phyloP scores from a whole-genome alignment of 1,140 invertebrate genomes.

The Drosophila punjabiensis region DNA sequence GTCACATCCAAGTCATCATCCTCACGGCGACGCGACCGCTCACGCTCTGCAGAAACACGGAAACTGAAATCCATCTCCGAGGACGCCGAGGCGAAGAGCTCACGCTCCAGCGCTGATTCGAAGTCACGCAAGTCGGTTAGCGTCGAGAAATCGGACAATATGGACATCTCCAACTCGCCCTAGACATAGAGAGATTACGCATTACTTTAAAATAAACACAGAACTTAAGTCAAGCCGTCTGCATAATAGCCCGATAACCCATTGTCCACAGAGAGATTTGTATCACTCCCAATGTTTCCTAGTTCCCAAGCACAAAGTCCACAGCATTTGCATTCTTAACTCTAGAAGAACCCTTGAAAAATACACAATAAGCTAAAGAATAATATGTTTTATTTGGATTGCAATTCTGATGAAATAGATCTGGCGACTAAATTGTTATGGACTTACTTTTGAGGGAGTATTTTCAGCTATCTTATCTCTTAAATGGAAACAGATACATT shows the following conservation, averaged over 20 bases:
- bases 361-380: conserved; percentile 23
- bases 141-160: conserved; percentile 87
- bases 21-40: conserved; percentile 68
- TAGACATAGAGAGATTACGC: conserved; percentile 42
- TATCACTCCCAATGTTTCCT: conserved; percentile 17
- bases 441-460: neutral
- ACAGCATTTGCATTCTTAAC: conserved; percentile 34
- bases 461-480: neutral
- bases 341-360: conserved; percentile 27
- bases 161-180: conserved; percentile 87
- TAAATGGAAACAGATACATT: neutral
- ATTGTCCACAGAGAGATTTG: conserved; percentile 20
- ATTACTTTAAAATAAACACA: conserved; percentile 42
- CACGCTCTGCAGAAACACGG: conserved; percentile 70
- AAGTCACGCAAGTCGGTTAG: conserved; percentile 81
- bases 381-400: conserved; percentile 2
- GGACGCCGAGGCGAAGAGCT: conserved; percentile 78
- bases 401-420: neutral
- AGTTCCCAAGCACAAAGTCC: conserved; percentile 57
- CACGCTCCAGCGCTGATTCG: conserved; percentile 66
- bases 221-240: conserved; percentile 35
- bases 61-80: conserved; percentile 79
- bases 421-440: neutral
- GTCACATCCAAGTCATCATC: conserved; percentile 64
- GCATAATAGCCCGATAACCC: conserved; percentile 15